Base-by-base conservation (phyloP, 2,888 invertebrate species). In the Chrysolina americana region DNA sequence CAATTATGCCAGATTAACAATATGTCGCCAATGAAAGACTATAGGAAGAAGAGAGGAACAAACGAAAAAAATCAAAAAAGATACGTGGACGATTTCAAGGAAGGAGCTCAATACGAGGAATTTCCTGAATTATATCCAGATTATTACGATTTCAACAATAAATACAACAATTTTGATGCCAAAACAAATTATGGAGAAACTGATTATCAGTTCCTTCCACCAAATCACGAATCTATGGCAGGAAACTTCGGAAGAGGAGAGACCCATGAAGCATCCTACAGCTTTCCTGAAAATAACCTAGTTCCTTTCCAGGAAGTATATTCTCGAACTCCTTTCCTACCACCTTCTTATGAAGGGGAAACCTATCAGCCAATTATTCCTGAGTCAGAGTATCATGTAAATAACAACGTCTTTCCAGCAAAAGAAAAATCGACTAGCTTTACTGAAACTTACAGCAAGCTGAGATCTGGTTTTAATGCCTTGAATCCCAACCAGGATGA, bases 1-100 rank as follows among this genome's bases (percentile, higher is more conserved):
- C 41, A 76, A 47, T 65, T 41, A 17, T 76, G 76, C 41, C 17
- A n/a, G 10, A 13, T 70, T 10, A 59, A 71, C 17, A 23, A 65
- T 8, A 41, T 65, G 3, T 10, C 44, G 1, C n/a, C 17, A n/a
- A 15, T 19, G 10, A 44, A 47, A 41, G 64, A 73, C 17, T 48
- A 47, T n/a, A 47, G 68, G 36, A 59, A 50, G 65, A 68, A 41
- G 41, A 62, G 69, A 44, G 72, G 47, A 41, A 17, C 15, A 0
- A 9, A n/a, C 15, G 6, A 15, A 6, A 53, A 53, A 3, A 19
- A 13, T 41, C 41, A 19, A 36, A 36, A 5, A 53, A 50, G 44
- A 53, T 21, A 53, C 9, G 21, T 19, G 15, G 28, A 28, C 41
- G 8, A 17, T 28, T 10, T 66, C 17, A 36, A 11, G 11, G 21